A percentile compares a stretch with the other conserved stretches of the same genome.
These are phyloP conservation scores for Drosophila parabipectinata DNA, from an alignment of 1,140 invertebrate species.

Conservation along the genomic window DNA sequence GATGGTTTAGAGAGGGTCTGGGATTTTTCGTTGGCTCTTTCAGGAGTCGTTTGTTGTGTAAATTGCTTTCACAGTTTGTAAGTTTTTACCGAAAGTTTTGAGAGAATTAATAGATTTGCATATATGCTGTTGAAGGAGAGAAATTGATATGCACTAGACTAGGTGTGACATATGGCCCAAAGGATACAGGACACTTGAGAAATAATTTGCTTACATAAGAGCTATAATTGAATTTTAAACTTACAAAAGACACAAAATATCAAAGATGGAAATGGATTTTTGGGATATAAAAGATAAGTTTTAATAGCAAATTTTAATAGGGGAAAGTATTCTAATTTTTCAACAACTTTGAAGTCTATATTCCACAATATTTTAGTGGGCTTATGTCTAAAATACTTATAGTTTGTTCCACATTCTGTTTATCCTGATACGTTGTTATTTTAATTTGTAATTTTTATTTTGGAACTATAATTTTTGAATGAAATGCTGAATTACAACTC, in stretches of 20 bases:
- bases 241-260: background rate
- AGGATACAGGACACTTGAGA: background rate
- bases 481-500: slow-evolving; percentile 15
- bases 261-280: background rate
- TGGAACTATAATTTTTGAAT: background rate
- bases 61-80: slow-evolving; percentile 44
- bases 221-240: slow-evolving; percentile 20
- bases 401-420: background rate
- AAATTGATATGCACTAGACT: background rate
- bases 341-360: no score
- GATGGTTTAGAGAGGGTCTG: slow-evolving; percentile 32
- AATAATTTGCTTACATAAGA: slow-evolving; percentile 15
- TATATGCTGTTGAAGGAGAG: slow-evolving; percentile 10
- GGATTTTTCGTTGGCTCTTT: slow-evolving; percentile 30
- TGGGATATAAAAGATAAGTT: no score
- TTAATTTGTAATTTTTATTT: background rate
- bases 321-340: no score
- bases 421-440: background rate
- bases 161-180: slow-evolving; percentile 12
- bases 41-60: slow-evolving; percentile 26
- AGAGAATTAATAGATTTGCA: slow-evolving; percentile 48
- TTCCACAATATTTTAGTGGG: no score
- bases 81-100: slow-evolving; percentile 32
- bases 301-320: no score
- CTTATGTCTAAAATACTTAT: no score